Evolutionary conservation across 2,888 invertebrate species (phyloP).

Genomic region (Venusia cambrica): DNA sequence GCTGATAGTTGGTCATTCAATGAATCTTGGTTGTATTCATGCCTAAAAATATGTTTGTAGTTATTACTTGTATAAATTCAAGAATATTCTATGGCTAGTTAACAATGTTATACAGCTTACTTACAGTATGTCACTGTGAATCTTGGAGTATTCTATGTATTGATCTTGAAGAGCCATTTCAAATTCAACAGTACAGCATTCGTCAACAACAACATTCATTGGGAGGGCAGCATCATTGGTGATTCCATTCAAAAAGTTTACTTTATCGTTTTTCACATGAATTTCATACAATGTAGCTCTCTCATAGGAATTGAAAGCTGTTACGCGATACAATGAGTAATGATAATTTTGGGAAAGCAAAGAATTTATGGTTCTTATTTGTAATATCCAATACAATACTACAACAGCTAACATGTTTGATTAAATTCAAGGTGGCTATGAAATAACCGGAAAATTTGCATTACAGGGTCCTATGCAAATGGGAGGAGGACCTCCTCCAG

Average conservation of each 20-base stretch:
- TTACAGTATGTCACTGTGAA: constrained; percentile 20
- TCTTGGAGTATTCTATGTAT: constrained; percentile 46
- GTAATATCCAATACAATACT: constrained; percentile 9
- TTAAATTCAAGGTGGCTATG: constrained; percentile 20
- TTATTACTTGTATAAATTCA: no score
- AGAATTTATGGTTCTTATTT: constrained; percentile 9
- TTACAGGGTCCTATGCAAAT: constrained; percentile 65
- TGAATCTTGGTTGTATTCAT: constrained; percentile 19
- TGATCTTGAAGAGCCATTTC: constrained; percentile 41
- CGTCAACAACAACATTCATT: constrained; percentile 52
- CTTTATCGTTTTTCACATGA: constrained; percentile 34
- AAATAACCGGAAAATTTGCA: neutral
- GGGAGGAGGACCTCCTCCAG: constrained; percentile 66
- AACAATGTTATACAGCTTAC: constrained; percentile 5
- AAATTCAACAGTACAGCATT: constrained; percentile 36
- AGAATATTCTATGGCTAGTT: no score
- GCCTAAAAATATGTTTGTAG: no score
- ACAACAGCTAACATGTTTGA: constrained; percentile 9
- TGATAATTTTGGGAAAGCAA: constrained; percentile 21
- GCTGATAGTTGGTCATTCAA: no score
- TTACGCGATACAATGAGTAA: constrained; percentile 51
- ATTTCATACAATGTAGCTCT: constrained; percentile 47
- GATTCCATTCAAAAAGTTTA: constrained; percentile 56
- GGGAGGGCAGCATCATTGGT: constrained; percentile 62
- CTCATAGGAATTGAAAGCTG: constrained; percentile 57